Conservation (phyloP, 2,888 invertebrate genomes). For the Drosophila mimetica region DNA sequence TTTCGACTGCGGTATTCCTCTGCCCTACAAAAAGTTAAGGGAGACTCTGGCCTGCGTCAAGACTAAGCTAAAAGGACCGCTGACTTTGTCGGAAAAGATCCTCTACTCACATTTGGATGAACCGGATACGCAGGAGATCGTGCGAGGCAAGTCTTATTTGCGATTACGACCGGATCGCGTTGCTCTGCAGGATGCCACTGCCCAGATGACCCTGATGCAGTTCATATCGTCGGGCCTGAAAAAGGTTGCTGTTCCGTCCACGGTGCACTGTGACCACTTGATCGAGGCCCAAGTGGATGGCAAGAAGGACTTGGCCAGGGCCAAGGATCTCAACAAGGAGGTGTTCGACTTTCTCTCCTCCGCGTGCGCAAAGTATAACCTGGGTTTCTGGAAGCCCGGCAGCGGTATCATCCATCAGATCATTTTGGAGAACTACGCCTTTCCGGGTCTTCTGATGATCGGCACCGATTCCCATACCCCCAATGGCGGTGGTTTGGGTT, state of each 20-base stretch:
- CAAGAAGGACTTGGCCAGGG: constrained; percentile 93
- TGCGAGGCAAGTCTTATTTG: constrained; percentile 95
- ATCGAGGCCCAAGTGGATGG: constrained; percentile 98
- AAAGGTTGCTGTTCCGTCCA: constrained; percentile 98
- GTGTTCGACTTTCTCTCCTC: constrained; percentile 97
- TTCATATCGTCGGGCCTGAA: constrained; percentile 99
- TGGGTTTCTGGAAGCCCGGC: constrained; percentile 99
- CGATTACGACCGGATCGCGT: constrained; percentile 98
- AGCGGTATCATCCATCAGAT: constrained; percentile 99
- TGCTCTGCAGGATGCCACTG: constrained; percentile 99
- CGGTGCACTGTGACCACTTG: constrained; percentile 99
- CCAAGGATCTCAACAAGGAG: constrained; percentile 95
- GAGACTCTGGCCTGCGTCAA: constrained; percentile 91
- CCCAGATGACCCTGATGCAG: constrained; percentile 99
- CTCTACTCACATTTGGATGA: constrained; percentile 98
- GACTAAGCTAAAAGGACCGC: constrained; percentile 93
- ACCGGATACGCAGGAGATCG: constrained; percentile 94
- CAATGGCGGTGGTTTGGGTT: constrained; percentile 98
- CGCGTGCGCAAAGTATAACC: constrained; percentile 98
- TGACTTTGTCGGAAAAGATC: constrained; percentile 98
- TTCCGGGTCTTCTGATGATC: constrained; percentile 98
- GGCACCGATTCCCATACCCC: constrained; percentile 99
- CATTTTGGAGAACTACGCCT: constrained; percentile 99
- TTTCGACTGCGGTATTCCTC: constrained; percentile 89
- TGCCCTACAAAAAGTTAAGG: constrained; percentile 94